Evolutionary conservation across 1,140 invertebrate species (phyloP).

Genomic region (Zaprionus vittiger): DNA sequence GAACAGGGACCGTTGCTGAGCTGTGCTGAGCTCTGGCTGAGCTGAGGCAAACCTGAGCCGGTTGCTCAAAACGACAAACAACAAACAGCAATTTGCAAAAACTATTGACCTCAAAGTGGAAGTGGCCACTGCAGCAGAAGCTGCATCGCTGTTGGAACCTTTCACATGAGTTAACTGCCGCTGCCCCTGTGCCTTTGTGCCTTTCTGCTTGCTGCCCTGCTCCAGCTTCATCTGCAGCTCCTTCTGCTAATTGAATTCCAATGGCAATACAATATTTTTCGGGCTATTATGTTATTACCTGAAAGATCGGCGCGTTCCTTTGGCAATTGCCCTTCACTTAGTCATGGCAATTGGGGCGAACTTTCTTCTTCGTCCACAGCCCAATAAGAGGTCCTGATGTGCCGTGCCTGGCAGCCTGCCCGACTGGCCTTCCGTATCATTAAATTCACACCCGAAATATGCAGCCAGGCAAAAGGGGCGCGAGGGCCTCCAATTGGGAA

Average conservation of each 20-base stretch:
- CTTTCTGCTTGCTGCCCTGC: not conserved
- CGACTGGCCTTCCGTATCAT: slow-evolving; percentile 51
- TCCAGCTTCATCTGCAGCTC: not conserved
- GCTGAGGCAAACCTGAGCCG: slow-evolving; percentile 31
- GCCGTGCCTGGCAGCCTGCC: not conserved
- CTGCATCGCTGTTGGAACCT: slow-evolving; percentile 10
- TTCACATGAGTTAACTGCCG: slow-evolving; percentile 34
- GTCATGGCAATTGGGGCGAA: slow-evolving; percentile 63
- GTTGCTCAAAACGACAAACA: slow-evolving; percentile 51
- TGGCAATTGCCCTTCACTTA: slow-evolving; percentile 66
- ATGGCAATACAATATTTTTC: slow-evolving; percentile 75
- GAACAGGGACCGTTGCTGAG: slow-evolving; percentile 7
- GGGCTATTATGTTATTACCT: slow-evolving; percentile 79
- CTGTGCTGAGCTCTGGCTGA: not conserved
- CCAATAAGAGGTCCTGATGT: slow-evolving; percentile 2
- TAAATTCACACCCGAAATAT: slow-evolving; percentile 74
- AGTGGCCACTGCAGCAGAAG: slow-evolving; percentile 15
- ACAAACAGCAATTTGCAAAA: slow-evolving; percentile 56
- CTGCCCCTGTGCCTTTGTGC: not conserved
- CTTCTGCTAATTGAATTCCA: slow-evolving; percentile 79
- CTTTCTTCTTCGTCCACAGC: slow-evolving; percentile 62
- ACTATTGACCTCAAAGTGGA: slow-evolving; percentile 75
- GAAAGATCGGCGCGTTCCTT: slow-evolving; percentile 30
- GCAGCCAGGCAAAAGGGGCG: slow-evolving; percentile 19
- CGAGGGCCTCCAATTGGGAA: slow-evolving; percentile 56